These are phyloP conservation scores for Theodoxus fluviatilis DNA, from an alignment of 2,888 invertebrate genomes.

Conservation along the genomic window DNA sequence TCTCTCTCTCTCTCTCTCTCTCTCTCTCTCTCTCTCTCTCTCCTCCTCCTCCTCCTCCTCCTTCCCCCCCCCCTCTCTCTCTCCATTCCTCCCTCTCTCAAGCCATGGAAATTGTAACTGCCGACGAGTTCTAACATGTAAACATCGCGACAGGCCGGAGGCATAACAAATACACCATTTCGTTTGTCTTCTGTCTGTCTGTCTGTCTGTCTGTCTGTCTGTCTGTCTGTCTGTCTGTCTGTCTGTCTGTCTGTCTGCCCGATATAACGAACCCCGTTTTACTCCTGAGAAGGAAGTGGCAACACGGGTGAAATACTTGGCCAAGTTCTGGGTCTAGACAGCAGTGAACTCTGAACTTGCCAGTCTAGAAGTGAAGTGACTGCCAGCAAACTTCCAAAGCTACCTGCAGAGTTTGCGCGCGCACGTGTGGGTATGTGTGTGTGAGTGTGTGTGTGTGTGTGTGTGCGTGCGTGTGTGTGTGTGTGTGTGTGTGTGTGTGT, in stretches of 20 bases:
- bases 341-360: too few relatives aligned
- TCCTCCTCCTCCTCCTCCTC: not conserved
- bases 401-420: not conserved
- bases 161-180: not conserved
- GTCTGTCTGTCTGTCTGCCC: conserved; percentile 6
- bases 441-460: conserved; percentile 19
- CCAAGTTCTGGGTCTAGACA: too few relatives aligned
- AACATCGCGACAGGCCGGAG: not conserved
- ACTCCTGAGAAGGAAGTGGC: too few relatives aligned
- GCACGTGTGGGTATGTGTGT: not conserved
- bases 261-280: conserved; percentile 11
- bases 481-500: not conserved
- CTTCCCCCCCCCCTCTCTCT: conserved; percentile 5
- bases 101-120: not conserved
- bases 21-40: conserved; percentile 1
- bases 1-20: not conserved
- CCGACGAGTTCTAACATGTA: not conserved
- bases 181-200: not conserved
- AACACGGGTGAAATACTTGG: too few relatives aligned
- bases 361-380: too few relatives aligned
- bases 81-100: not conserved
- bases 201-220: conserved; percentile 10
- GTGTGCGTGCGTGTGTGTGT: not conserved
- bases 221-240: not conserved
- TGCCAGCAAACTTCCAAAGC: too few relatives aligned